Conservation (phyloP, 1,140 invertebrate species). For the Cydia strobilella region DNA sequence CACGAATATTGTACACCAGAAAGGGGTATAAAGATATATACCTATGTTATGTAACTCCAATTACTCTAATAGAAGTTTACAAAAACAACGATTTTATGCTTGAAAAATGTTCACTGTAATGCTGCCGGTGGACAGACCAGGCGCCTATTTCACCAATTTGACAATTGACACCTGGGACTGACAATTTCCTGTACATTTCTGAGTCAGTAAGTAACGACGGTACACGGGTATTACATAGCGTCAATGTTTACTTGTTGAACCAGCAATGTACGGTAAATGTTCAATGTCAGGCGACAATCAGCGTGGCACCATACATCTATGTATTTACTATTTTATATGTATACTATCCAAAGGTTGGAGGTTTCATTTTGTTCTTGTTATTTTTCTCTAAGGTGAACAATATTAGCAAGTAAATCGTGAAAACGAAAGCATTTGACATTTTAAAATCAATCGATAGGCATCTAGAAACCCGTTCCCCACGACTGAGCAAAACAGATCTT, state of each 20-base stretch:
- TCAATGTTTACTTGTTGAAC: no score
- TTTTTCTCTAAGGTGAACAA: neutral
- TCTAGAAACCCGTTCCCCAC: conserved; percentile 27
- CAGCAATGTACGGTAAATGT: no score
- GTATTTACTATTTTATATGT: no score
- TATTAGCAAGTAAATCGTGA: neutral
- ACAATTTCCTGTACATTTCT: no score
- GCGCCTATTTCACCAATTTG: no score
- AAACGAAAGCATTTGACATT: conserved; percentile 17
- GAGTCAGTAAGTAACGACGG: no score
- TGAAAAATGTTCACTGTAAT: neutral
- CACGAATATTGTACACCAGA: neutral
- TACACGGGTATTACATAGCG: no score
- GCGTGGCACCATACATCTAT: no score
- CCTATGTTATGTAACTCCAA: no score
- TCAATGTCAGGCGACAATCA: no score
- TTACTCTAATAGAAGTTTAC: neutral
- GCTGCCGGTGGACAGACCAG: no score
- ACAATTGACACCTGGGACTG: no score
- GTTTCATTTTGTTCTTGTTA: neutral
- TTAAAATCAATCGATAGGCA: conserved; percentile 21
- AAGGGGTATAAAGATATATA: neutral
- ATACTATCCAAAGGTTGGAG: neutral
- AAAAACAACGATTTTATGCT: neutral
- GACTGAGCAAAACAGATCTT: conserved; percentile 26